These are phyloP conservation scores for Proterorhinus semilunaris DNA, from an alignment of 2,113 vertebrate species.

Conservation along the genomic window DNA sequence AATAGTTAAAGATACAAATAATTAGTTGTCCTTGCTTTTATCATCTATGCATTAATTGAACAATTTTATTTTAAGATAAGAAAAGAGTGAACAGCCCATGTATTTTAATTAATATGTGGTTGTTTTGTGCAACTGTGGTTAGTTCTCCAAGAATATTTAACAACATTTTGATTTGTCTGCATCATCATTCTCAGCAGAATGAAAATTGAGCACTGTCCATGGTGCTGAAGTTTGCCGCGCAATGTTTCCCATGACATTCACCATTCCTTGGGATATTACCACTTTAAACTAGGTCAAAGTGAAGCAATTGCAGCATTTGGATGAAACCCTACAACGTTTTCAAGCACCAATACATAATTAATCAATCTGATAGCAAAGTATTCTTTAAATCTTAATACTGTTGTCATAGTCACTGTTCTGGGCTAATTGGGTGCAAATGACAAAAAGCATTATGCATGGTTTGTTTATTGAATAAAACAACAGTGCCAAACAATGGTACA, in stretches of 20 bases:
- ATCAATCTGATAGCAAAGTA: constrained; percentile 1
- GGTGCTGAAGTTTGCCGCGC: constrained; percentile 35
- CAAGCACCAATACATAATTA: constrained; percentile 5
- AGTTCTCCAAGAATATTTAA: background rate
- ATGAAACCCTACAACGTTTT: constrained; percentile 4
- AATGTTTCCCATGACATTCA: constrained; percentile 13
- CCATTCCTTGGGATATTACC: background rate
- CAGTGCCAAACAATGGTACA: background rate
- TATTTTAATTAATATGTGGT: too few species aligned
- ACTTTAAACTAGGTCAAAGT: constrained; percentile 16
- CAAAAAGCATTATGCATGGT: background rate
- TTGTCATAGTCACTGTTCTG: constrained; percentile 4
- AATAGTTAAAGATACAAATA: too few species aligned
- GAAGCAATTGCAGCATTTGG: background rate
- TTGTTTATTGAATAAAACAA: background rate
- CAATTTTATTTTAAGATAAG: too few species aligned
- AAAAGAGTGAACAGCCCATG: too few species aligned
- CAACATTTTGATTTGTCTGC: background rate
- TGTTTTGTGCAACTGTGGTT: too few species aligned
- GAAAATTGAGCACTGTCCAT: constrained; percentile 24
- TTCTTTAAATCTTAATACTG: background rate
- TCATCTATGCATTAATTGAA: too few species aligned
- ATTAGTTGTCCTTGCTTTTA: too few species aligned
- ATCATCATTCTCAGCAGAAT: background rate
- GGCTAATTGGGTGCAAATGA: constrained; percentile 2